Evolutionary conservation across 2,797 vertebrate genomes (phyloP), one percentile per base, ranked within the genome.

Genomic region (Clarias pachynema): DNA sequence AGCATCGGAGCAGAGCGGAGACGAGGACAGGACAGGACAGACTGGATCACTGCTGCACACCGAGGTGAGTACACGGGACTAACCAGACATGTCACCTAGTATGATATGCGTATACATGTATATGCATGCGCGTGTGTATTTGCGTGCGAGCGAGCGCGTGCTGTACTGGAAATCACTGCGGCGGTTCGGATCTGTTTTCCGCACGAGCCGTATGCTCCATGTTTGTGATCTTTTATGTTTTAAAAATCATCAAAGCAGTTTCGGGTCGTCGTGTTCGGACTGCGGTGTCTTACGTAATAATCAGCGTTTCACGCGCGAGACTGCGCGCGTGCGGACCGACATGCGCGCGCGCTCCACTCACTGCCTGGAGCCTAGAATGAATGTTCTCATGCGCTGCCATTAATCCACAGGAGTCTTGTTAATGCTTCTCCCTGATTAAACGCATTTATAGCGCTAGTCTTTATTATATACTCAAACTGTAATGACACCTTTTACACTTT

Each of bases 101-200:
- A 63, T 44, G 59, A 79, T 15, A 24, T 12, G 40, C 14, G 40
- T 24, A 8, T 22, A 18, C 29, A 16, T 20, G 73, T 75, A 3
- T 56, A 53, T 75, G 8, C 59, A 53, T 63, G 22, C 40, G 73
- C 31, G 49, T 18, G 16, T 22, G 53, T 8, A 22, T 15, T 20
- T 6, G 56, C 10, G 49, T 2, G 53, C 12, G 44, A 5, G 72
- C 4, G n/a, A 9, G 53, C 5, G 73, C 10, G 53, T 24, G 29
- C 22, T 60, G 4, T 40, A n/a, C 60, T 65, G 78, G 24, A 79
- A 79, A 79, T 79, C 78, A 79, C 60, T 65, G 78, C 37, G 37
- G 15, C 60, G 78, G 3, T 34, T 60, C 20, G 4, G 29, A 78
- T 2, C 29, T 20, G 56, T 26, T 7, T 20, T 49, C 15, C 65